Evolutionary conservation across 2,888 invertebrate species (phyloP).

Genomic region (Tachystola acroxantha): DNA sequence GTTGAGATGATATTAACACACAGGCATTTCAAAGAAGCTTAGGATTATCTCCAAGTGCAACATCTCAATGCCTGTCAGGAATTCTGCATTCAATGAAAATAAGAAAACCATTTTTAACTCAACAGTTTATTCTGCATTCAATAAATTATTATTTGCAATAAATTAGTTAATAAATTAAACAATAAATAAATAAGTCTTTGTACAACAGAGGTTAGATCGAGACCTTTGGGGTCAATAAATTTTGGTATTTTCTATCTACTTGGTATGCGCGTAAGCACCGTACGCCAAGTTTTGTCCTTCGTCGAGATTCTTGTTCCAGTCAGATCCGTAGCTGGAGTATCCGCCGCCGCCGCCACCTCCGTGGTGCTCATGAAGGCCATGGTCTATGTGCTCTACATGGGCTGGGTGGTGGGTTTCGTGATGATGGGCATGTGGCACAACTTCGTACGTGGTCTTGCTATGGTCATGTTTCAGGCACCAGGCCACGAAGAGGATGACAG

Average conservation of each 20-base stretch:
- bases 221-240: slow-evolving; percentile 11
- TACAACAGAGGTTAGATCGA: slow-evolving; percentile 50
- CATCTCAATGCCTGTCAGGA: not conserved
- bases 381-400: slow-evolving; percentile 69
- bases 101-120: slow-evolving; percentile 27
- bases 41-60: not conserved
- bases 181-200: slow-evolving; percentile 67
- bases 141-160: slow-evolving; percentile 34
- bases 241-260: slow-evolving; percentile 40
- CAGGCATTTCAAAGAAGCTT: not conserved
- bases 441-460: slow-evolving; percentile 67
- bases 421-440: slow-evolving; percentile 63
- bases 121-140: slow-evolving; percentile 43
- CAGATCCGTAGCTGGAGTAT: slow-evolving; percentile 54
- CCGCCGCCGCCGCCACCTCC: slow-evolving; percentile 33
- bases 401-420: slow-evolving; percentile 82
- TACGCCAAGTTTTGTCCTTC: slow-evolving; percentile 85
- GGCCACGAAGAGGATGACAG: slow-evolving; percentile 80
- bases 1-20: not conserved
- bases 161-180: slow-evolving; percentile 37
- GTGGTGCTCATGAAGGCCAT: slow-evolving; percentile 37
- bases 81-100: slow-evolving; percentile 14
- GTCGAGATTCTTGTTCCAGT: slow-evolving; percentile 79
- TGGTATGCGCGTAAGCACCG: slow-evolving; percentile 76
- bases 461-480: slow-evolving; percentile 65